Percentiles rank a stretch among this genome's conserved stretches.
Conservation (phyloP, 2,113 vertebrate species). For the Coreoperca whiteheadi region DNA sequence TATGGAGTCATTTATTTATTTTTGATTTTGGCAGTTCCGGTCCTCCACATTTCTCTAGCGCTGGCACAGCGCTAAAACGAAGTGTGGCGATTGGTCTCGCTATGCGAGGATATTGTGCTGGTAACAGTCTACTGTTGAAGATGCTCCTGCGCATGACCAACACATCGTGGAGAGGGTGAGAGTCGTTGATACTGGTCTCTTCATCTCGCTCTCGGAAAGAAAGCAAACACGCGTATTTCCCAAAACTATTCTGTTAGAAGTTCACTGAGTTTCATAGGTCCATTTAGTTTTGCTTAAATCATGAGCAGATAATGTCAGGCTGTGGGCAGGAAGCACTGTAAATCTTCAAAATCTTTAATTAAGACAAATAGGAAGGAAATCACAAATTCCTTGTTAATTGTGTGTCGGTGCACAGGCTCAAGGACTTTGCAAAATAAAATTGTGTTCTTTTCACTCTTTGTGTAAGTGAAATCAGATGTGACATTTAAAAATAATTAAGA, state of each 20-base stretch:
- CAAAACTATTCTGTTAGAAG: neutral
- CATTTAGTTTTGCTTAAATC: neutral
- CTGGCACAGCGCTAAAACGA: too few relatives aligned
- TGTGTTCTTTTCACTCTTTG: constrained; percentile 28
- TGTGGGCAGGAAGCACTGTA: too few relatives aligned
- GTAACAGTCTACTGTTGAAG: too few relatives aligned
- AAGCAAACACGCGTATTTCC: neutral
- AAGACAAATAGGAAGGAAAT: neutral
- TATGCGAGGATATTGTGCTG: too few relatives aligned
- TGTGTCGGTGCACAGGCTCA: neutral
- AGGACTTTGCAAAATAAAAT: neutral
- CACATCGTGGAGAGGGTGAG: too few relatives aligned
- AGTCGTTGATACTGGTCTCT: neutral
- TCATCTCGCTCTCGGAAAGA: neutral
- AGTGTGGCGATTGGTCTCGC: too few relatives aligned
- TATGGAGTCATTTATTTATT: too few relatives aligned
- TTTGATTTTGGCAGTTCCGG: too few relatives aligned
- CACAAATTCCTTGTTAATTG: neutral
- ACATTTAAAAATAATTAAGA: constrained; percentile 56
- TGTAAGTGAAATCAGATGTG: constrained; percentile 47
- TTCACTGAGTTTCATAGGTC: neutral
- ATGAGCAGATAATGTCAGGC: neutral
- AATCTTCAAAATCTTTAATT: neutral
- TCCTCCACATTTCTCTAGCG: too few relatives aligned
- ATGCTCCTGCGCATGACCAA: too few relatives aligned